Base-by-base conservation (phyloP, 2,888 invertebrate species). In the Hirtodrosophila trivittata region DNA sequence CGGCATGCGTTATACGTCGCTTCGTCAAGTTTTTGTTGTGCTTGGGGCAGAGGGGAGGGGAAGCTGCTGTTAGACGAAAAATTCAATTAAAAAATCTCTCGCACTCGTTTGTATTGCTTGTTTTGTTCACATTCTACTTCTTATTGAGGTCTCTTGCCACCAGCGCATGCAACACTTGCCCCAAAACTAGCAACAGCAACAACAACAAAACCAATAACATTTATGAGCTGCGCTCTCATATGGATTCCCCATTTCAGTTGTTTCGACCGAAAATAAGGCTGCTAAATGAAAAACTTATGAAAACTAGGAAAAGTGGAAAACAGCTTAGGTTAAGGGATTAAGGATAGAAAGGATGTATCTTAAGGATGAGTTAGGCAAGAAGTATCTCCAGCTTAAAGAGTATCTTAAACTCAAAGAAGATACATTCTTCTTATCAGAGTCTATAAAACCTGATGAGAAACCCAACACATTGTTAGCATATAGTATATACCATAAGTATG, bases 121-220 rank as follows among this genome's bases (percentile, higher is more conserved):
- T 58, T 46, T 21, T 66, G 68, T 78, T 80, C 80, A 80, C 80
- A 80, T 77, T 80, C 83, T 80, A 83, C 75, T 80, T 80, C 83
- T 64, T 77, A 80, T 72, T 69, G 80, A 66, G 80, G 80, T 69
- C 75, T 70, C 41, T 45, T 18, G 16, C 30, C 35, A 21, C 45
- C 21, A 6, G 10, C 28, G 14, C 35, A n/a, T 52, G 30, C 62
- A 21, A n/a, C 14, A 8, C 12, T 30, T 16, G 33, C 51, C 37
- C 35, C 51, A 50, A 45, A 38, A 7, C 9, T 2, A n/a, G 4
- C 7, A 35, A 16, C 13, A 25, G n/a, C n/a, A 13, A 18, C 18
- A n/a, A n/a, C n/a, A n/a, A n/a, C n/a, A 21, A 21, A 21, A 21
- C 18, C 18, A 21, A 21, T 21, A 21, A 5, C 25, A 28, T 25